Percentiles rank a stretch among this genome's conserved stretches.
These are phyloP conservation scores for Garrulus glandarius DNA, from an alignment of 2,797 vertebrate genomes.

Conservation along the genomic window DNA sequence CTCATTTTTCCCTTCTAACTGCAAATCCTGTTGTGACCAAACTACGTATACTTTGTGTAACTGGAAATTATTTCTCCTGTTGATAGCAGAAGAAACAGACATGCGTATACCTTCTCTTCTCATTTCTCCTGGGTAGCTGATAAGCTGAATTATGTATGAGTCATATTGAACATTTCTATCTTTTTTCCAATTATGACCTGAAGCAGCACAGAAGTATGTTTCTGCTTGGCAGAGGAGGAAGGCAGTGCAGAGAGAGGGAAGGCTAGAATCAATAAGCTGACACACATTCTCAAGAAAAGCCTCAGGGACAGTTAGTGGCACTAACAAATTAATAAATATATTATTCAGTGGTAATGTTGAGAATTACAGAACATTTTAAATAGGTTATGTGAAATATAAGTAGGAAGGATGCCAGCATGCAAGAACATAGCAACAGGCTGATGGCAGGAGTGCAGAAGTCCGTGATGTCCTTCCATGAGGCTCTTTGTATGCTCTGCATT, in stretches of 20 bases:
- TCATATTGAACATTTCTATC: conserved; percentile 72
- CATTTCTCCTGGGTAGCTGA: conserved; percentile 69
- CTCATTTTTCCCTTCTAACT: conserved; percentile 13
- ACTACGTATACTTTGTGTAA: conserved; percentile 47
- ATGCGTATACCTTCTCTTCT: conserved; percentile 67
- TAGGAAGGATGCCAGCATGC: neutral
- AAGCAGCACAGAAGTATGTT: conserved; percentile 59
- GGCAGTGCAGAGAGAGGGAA: neutral
- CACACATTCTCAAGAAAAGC: conserved; percentile 48
- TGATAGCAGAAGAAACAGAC: conserved; percentile 56
- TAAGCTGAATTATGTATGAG: conserved; percentile 77
- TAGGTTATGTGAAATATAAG: neutral
- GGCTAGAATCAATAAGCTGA: conserved; percentile 62
- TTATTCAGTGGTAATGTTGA: conserved; percentile 42
- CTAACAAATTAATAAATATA: conserved; percentile 68
- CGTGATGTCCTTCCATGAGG: neutral
- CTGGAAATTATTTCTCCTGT: conserved; percentile 72
- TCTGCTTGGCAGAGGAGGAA: conserved; percentile 51
- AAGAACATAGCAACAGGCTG: neutral
- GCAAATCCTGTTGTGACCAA: conserved; percentile 56
- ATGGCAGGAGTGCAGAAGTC: neutral
- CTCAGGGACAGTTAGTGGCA: conserved; percentile 48
- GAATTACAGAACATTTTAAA: conserved; percentile 47
- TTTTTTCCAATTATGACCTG: conserved; percentile 72
- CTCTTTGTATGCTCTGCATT: neutral